These are phyloP conservation scores for Pelobates fuscus DNA, from an alignment of 2,113 vertebrate species.

Conservation along the genomic window DNA sequence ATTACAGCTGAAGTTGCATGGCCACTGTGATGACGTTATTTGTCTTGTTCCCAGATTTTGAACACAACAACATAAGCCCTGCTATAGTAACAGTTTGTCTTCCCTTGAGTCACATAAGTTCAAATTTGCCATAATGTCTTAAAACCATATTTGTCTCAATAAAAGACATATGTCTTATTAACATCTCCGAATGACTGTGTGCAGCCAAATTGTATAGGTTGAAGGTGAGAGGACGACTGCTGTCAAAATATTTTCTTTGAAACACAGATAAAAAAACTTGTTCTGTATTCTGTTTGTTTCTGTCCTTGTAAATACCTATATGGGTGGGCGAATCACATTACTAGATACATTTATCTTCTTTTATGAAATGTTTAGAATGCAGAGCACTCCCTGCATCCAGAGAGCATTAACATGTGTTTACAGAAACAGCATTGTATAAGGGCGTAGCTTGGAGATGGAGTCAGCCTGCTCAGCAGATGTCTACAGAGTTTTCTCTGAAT, in stretches of 20 bases:
- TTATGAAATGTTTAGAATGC: conserved; percentile 19
- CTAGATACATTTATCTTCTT: conserved; percentile 3
- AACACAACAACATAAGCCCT: background rate
- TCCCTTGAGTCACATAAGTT: too few relatives aligned
- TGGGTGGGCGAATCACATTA: conserved; percentile 9
- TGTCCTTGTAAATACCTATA: conserved; percentile 1
- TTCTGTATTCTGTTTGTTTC: background rate
- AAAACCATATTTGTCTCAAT: too few relatives aligned
- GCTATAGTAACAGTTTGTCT: too few relatives aligned
- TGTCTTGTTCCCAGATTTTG: too few relatives aligned
- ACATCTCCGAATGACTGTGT: too few relatives aligned
- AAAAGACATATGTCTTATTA: too few relatives aligned
- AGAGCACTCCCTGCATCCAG: conserved; percentile 16
- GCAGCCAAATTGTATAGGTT: background rate
- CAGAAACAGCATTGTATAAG: background rate
- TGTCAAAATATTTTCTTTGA: background rate
- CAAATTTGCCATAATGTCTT: too few relatives aligned
- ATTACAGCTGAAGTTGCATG: too few relatives aligned
- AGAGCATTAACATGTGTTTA: conserved; percentile 22
- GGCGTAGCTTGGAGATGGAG: conserved; percentile 7
- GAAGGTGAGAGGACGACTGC: background rate
- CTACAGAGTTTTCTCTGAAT: conserved; percentile 2
- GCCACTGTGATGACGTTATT: too few relatives aligned
- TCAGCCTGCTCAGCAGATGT: conserved; percentile 11
- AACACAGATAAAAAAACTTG: background rate